Evolutionary conservation across 2,797 vertebrate species (phyloP), one percentile per base, ranked within the genome.

Genomic region (Myripristis murdjan): DNA sequence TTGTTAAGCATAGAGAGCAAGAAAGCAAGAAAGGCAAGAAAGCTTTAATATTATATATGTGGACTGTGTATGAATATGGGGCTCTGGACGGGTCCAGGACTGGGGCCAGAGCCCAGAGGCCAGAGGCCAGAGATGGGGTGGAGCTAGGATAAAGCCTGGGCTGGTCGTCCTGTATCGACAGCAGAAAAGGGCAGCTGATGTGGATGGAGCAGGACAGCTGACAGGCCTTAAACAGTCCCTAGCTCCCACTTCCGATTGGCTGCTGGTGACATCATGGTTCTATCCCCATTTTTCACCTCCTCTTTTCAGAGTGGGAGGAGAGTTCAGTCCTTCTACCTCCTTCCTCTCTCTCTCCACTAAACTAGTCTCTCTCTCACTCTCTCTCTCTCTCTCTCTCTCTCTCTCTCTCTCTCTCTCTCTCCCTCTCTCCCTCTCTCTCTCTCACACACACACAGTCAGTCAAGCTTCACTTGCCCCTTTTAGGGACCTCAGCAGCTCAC

Each of bases 191-290:
- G 72, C 74, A 71, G 68, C 4, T 60, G 68, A 86, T 55, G 37
- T 89, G 57, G 89, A 74, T 70, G 77, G 82, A 84, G 84, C 77
- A 84, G 81, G 90, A 92, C 83, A 88, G 88, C 90, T 84, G 91
- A 93, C 82, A 67, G 81, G 73, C 84, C 82, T 88, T 81, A 83
- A 85, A 91, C 83, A 75, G 85, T 90, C 89, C 86, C 70, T 70
- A 63, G 91, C 73, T 87, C 82, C 70, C 79, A 77, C 82, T 85
- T 85, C 47, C 53, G 67, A 95, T 90, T 95, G 95, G 95, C 82
- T 91, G 69, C 61, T 49, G 75, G 86, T 96, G 95, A 96, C 93
- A 95, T 96, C 94, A 96, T 87, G 86, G 91, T 65, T 89, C 88
- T 92, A 91, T 89, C 92, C 89, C 89, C 77, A 83, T 87, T 81